A percentile compares a stretch with the other conserved stretches of the same genome.
Conservation (phyloP, 2,888 invertebrate genomes). For the Polydrusus cervinus region DNA sequence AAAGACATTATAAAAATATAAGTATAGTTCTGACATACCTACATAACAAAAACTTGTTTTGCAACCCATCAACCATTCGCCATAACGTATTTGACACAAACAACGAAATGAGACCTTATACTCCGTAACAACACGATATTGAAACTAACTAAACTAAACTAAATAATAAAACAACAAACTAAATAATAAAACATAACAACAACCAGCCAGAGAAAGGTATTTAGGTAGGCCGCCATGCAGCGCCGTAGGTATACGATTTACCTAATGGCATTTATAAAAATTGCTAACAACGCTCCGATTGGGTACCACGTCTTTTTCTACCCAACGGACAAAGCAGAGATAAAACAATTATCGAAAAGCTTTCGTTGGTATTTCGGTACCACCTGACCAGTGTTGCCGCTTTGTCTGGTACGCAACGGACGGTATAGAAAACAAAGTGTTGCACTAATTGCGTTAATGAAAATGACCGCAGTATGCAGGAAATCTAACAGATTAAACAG, state of each 20-base stretch:
- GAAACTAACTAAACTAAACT: conserved; percentile 41
- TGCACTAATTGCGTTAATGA: conserved; percentile 17
- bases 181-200: too few species aligned
- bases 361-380: conserved; percentile 9
- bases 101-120: conserved; percentile 23
- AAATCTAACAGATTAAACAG: neutral
- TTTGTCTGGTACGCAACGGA: neutral
- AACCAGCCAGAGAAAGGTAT: conserved; percentile 42
- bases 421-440: neutral
- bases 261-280: conserved; percentile 5
- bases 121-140: conserved; percentile 24
- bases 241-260: conserved; percentile 2
- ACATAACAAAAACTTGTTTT: conserved; percentile 20
- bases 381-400: conserved; percentile 8
- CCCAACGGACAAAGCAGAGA: neutral
- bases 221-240: conserved; percentile 26
- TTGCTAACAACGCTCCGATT: neutral
- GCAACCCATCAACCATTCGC: conserved; percentile 27
- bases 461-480: conserved; percentile 1
- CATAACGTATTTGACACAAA: conserved; percentile 31
- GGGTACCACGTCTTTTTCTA: neutral
- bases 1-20: conserved; percentile 1
- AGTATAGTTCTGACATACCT: neutral
- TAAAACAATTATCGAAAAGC: neutral
- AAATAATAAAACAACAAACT: too few species aligned